Conservation (phyloP, 2,888 invertebrate genomes). For the Amblyjoppa fuscipennis region DNA sequence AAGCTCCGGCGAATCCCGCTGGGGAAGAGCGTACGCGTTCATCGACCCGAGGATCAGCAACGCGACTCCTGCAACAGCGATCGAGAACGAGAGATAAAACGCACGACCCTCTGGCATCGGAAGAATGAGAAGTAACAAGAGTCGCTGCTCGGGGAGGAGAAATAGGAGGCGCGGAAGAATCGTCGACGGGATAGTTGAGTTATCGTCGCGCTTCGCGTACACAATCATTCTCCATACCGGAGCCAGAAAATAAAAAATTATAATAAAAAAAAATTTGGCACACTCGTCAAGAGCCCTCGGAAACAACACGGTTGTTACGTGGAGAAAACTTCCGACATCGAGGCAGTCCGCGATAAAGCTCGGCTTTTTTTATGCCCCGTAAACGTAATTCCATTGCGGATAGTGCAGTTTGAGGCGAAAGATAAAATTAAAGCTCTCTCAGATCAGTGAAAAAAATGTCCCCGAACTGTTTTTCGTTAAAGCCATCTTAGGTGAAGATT, state of each 20-base stretch:
- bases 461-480: neutral
- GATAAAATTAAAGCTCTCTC: neutral
- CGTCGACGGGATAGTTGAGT: conserved; percentile 39
- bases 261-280: conserved; percentile 43
- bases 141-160: neutral
- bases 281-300: conserved; percentile 40
- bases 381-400: neutral
- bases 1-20: conserved; percentile 65
- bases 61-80: conserved; percentile 58
- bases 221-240: conserved; percentile 29
- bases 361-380: neutral
- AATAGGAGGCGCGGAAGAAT: neutral
- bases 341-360: neutral
- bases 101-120: conserved; percentile 25
- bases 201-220: conserved; percentile 35
- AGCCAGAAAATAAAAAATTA: conserved; percentile 24
- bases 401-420: neutral
- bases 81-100: conserved; percentile 45
- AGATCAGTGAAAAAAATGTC: neutral
- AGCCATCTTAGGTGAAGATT: neutral
- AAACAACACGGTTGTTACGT: conserved; percentile 2
- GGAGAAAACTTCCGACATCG: neutral
- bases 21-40: conserved; percentile 59
- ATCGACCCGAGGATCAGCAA: conserved; percentile 66
- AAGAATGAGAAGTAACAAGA: conserved; percentile 26